Conservation (phyloP, 2,888 invertebrate genomes). For the Litoditis marina region DNA sequence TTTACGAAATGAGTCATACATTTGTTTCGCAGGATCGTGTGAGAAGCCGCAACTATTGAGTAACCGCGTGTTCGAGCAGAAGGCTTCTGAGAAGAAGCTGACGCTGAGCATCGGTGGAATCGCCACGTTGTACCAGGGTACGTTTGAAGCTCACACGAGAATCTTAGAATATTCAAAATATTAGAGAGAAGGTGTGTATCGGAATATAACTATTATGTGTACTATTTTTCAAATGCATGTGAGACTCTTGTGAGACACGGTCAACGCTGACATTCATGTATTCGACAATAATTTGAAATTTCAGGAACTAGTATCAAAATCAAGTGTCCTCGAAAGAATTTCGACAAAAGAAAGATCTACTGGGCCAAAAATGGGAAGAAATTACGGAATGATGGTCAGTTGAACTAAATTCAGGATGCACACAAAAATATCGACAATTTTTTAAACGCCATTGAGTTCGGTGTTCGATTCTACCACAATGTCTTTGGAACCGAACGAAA, state of each 20-base stretch:
- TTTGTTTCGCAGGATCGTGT: slow-evolving; percentile 21
- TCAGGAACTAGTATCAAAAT: slow-evolving; percentile 83
- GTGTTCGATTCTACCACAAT: no score
- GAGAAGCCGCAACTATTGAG: slow-evolving; percentile 30
- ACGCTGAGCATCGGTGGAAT: slow-evolving; percentile 81
- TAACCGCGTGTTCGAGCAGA: slow-evolving; percentile 70
- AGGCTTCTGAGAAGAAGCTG: slow-evolving; percentile 72
- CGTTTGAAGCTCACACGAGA: slow-evolving; percentile 77
- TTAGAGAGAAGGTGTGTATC: no score
- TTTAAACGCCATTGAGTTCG: no score
- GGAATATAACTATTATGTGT: no score
- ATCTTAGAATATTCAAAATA: neutral
- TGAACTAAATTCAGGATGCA: no score
- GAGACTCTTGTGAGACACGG: no score
- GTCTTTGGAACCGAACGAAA: no score
- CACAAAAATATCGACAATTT: no score
- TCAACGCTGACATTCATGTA: no score
- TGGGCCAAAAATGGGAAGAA: slow-evolving; percentile 82
- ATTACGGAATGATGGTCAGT: slow-evolving; percentile 69
- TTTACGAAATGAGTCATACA: neutral
- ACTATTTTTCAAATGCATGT: no score
- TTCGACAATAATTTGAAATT: neutral
- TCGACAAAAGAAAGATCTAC: slow-evolving; percentile 70
- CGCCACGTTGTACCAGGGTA: slow-evolving; percentile 79
- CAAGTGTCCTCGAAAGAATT: slow-evolving; percentile 84